phyloP scores from a whole-genome alignment of 2,888 invertebrate genomes.

The Resseliella maxima region DNA sequence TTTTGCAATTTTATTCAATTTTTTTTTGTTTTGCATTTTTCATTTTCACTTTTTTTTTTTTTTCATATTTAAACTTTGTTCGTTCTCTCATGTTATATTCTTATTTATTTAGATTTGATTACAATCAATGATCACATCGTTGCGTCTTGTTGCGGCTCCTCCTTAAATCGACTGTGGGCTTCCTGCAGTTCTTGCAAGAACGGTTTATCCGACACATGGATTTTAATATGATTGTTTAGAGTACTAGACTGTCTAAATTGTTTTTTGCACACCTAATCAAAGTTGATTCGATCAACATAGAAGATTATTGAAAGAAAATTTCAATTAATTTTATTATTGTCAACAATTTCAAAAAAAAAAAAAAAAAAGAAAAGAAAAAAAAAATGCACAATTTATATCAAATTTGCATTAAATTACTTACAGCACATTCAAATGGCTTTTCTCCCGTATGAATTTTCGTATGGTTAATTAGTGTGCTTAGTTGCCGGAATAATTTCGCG shows the following conservation, averaged over 20 bases:
- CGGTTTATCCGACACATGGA: slow-evolving; percentile 68
- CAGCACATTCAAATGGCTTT: slow-evolving; percentile 68
- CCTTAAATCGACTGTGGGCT: slow-evolving; percentile 58
- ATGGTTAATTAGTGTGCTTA: slow-evolving; percentile 68
- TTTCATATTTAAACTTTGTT: slow-evolving; percentile 1
- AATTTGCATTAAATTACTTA: slow-evolving; percentile 62
- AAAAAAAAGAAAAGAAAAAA: background rate
- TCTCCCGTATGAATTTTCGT: slow-evolving; percentile 68
- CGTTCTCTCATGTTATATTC: slow-evolving; percentile 31
- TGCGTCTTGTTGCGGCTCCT: slow-evolving; percentile 32
- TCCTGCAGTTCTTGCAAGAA: slow-evolving; percentile 62
- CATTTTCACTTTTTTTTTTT: background rate
- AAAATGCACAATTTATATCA: background rate
- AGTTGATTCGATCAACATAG: background rate
- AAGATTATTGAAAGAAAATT: slow-evolving; percentile 23
- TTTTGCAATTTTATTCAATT: background rate
- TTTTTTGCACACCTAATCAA: slow-evolving; percentile 64
- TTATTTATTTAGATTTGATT: slow-evolving; percentile 46
- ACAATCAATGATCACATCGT: slow-evolving; percentile 56
- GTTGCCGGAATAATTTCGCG: slow-evolving; percentile 67
- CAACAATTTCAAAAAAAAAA: no score
- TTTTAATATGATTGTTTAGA: slow-evolving; percentile 68
- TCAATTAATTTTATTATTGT: background rate
- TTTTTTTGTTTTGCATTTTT: background rate
- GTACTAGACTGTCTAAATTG: slow-evolving; percentile 68